phyloP scores from a whole-genome alignment of 2,888 invertebrate species.

The Heteromyza rotundicornis region DNA sequence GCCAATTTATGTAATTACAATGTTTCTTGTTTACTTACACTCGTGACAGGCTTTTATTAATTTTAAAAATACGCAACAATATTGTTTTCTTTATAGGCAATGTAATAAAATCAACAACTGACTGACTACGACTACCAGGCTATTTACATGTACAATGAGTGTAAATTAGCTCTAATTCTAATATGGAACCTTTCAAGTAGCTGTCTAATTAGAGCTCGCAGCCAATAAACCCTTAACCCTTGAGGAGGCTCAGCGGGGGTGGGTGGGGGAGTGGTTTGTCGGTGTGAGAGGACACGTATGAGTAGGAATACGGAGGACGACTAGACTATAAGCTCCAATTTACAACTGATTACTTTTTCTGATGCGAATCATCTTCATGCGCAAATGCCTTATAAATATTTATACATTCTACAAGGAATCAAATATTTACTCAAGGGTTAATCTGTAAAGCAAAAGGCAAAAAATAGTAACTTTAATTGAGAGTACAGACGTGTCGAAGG shows the following conservation, averaged over 20 bases:
- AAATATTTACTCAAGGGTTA: too few relatives aligned
- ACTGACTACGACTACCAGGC: not conserved
- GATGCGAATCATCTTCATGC: too few relatives aligned
- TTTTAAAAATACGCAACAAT: conserved; percentile 19
- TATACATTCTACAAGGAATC: too few relatives aligned
- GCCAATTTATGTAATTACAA: too few relatives aligned
- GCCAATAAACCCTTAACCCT: too few relatives aligned
- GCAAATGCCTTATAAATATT: too few relatives aligned
- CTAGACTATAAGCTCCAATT: conserved; percentile 51
- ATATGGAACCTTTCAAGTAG: too few relatives aligned
- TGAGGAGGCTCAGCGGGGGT: not conserved
- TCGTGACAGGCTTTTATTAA: conserved; percentile 1
- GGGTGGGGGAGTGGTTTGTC: not conserved
- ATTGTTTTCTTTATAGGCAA: conserved; percentile 11
- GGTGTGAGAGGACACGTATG: not conserved
- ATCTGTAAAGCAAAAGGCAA: too few relatives aligned
- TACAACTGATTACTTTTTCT: conserved; percentile 45
- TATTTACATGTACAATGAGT: conserved; percentile 4
- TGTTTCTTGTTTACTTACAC: conserved; percentile 19
- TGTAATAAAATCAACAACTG: conserved; percentile 15
- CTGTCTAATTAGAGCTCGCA: too few relatives aligned
- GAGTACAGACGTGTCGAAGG: too few relatives aligned
- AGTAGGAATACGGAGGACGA: not conserved
- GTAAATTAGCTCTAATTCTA: too few relatives aligned
- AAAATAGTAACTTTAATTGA: too few relatives aligned